These are phyloP conservation scores for Agapostemon virescens DNA, from an alignment of 2,888 invertebrate genomes.

Conservation along the genomic window DNA sequence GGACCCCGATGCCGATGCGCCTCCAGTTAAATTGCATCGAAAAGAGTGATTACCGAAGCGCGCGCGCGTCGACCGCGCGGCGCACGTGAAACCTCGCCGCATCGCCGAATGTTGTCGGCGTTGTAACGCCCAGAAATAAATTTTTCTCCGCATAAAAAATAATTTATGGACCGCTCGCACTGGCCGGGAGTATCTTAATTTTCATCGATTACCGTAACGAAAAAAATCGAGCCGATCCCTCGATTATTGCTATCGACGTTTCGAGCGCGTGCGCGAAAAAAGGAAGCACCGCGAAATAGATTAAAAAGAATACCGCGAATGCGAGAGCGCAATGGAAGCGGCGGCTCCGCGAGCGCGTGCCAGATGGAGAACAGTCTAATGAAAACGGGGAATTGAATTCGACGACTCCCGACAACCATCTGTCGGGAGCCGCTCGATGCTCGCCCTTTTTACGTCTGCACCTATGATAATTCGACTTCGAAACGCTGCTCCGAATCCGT, in stretches of 20 bases:
- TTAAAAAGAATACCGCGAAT: constrained; percentile 1
- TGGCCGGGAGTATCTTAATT: constrained; percentile 7
- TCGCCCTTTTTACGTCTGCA: constrained; percentile 53
- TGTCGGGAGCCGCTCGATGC: constrained; percentile 42
- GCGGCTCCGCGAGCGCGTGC: constrained; percentile 16
- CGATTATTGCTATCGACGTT: background rate
- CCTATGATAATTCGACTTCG: constrained; percentile 68
- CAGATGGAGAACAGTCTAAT: constrained; percentile 47
- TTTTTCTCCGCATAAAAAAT: background rate
- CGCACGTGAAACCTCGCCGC: constrained; percentile 14
- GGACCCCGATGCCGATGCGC: background rate
- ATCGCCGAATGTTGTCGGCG: background rate
- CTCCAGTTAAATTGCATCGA: constrained; percentile 25
- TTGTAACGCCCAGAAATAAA: background rate
- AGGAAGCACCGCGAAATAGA: background rate
- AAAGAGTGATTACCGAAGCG: constrained; percentile 25
- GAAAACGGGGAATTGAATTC: constrained; percentile 23
- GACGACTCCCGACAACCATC: constrained; percentile 57
- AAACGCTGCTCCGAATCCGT: constrained; percentile 52
- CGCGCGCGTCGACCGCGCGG: background rate
- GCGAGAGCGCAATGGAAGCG: too few species aligned
- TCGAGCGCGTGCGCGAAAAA: background rate
- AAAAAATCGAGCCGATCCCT: background rate
- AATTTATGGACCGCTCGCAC: background rate
- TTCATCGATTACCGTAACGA: background rate